phyloP scores from a whole-genome alignment of 1,140 invertebrate genomes.

The Heliconius hermathena region DNA sequence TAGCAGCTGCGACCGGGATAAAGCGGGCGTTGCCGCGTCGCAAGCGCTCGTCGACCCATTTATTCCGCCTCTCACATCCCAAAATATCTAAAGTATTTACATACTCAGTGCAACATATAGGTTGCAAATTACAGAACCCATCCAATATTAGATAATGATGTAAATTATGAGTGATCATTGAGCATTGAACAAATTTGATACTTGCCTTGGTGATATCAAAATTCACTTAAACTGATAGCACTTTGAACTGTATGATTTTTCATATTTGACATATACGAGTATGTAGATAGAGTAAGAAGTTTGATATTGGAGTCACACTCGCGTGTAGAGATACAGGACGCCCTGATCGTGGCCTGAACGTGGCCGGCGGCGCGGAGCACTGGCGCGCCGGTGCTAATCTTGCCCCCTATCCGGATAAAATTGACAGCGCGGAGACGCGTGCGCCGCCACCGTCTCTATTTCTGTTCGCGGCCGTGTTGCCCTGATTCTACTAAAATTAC shows the following conservation, averaged over 20 bases:
- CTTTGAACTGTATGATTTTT: not conserved
- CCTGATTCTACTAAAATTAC: conserved; percentile 81
- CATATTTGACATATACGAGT: conserved; percentile 46
- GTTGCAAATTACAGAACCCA: conserved; percentile 26
- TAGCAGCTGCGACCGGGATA: conserved; percentile 74
- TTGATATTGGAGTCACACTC: conserved; percentile 40
- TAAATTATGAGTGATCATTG: not conserved
- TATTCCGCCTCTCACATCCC: conserved; percentile 74
- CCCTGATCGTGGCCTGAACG: not conserved
- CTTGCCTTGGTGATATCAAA: conserved; percentile 28
- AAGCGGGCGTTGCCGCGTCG: conserved; percentile 71
- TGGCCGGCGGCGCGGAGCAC: conserved; percentile 30
- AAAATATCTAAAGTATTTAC: conserved; percentile 75
- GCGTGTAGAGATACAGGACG: conserved; percentile 35
- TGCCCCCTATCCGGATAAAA: conserved; percentile 77
- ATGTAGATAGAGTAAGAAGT: conserved; percentile 35
- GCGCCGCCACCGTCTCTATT: conserved; percentile 71
- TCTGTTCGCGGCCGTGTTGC: conserved; percentile 77
- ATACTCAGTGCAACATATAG: conserved; percentile 39
- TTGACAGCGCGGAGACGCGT: conserved; percentile 75
- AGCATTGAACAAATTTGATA: conserved; percentile 12
- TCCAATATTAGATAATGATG: conserved; percentile 19
- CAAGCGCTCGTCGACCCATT: conserved; percentile 71
- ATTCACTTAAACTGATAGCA: conserved; percentile 28
- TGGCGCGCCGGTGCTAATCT: conserved; percentile 57